phyloP scores from a whole-genome alignment of 1,140 invertebrate species.

The Coboldia fuscipes region DNA sequence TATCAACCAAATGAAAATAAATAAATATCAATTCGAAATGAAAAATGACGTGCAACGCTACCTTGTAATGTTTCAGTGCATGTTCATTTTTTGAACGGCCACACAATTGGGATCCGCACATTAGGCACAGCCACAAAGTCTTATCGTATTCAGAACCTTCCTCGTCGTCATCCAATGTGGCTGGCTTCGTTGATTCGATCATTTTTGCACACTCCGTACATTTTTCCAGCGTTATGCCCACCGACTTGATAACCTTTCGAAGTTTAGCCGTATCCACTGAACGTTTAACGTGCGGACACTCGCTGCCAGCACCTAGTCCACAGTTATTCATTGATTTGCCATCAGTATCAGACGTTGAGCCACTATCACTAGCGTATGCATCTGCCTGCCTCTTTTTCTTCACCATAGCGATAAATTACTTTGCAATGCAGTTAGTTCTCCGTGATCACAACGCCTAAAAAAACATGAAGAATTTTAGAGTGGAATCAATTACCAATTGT shows the following conservation, averaged over 20 bases:
- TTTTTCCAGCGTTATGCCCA: constrained; percentile 26
- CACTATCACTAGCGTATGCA: neutral
- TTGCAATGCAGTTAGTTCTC: too few relatives aligned
- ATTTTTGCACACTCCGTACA: constrained; percentile 35
- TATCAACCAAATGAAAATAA: neutral
- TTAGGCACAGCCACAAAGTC: constrained; percentile 42
- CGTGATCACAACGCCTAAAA: too few relatives aligned
- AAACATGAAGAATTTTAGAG: too few relatives aligned
- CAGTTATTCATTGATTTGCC: neutral
- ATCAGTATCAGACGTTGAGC: neutral
- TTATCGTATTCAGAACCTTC: constrained; percentile 37
- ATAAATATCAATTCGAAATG: neutral
- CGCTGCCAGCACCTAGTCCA: constrained; percentile 15
- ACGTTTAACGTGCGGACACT: constrained; percentile 46
- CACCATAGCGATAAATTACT: too few relatives aligned
- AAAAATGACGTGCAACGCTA: constrained; percentile 2
- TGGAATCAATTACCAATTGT: too few relatives aligned
- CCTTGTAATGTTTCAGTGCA: constrained; percentile 49
- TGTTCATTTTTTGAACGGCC: constrained; percentile 45
- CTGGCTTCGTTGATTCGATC: constrained; percentile 8
- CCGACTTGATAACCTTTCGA: constrained; percentile 33
- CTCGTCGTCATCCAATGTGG: constrained; percentile 15
- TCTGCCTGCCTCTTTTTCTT: neutral
- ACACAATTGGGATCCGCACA: constrained; percentile 55
- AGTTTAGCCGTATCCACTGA: constrained; percentile 38